These are phyloP conservation scores for Antechinus stuartii DNA, from an alignment of 2,113 vertebrate species.

Conservation along the genomic window DNA sequence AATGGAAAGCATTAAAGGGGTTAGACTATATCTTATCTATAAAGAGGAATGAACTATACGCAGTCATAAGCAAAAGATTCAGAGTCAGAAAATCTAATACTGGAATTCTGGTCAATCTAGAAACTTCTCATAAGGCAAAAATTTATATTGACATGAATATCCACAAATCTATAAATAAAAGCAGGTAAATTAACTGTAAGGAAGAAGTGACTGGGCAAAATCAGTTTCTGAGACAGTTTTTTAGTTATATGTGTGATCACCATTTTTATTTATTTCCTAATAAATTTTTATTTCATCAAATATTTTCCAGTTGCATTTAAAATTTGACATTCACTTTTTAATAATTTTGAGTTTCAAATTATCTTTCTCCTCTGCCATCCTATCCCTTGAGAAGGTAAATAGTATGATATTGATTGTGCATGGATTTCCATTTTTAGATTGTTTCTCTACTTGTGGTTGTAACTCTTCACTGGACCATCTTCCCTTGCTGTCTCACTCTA, in stretches of 20 bases:
- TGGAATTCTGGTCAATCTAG: not conserved
- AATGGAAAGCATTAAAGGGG: not conserved
- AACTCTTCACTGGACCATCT: not conserved
- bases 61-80: not conserved
- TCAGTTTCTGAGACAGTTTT: not conserved
- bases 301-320: not conserved
- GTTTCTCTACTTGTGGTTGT: not conserved
- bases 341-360: not conserved
- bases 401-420: not conserved
- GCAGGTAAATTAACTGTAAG: not conserved
- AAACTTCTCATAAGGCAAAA: not conserved
- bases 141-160: not conserved
- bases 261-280: not conserved
- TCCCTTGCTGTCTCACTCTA: not conserved
- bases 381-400: not conserved
- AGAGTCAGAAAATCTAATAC: conserved; percentile 11
- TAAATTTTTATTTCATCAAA: not conserved
- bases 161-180: not conserved
- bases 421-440: not conserved
- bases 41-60: not conserved
- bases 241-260: not conserved
- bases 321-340: not conserved
- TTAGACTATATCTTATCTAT: not conserved
- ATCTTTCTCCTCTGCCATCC: not conserved
- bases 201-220: not conserved